Conservation (phyloP, 2,113 vertebrate genomes). For the Eretmochelys imbricata region DNA sequence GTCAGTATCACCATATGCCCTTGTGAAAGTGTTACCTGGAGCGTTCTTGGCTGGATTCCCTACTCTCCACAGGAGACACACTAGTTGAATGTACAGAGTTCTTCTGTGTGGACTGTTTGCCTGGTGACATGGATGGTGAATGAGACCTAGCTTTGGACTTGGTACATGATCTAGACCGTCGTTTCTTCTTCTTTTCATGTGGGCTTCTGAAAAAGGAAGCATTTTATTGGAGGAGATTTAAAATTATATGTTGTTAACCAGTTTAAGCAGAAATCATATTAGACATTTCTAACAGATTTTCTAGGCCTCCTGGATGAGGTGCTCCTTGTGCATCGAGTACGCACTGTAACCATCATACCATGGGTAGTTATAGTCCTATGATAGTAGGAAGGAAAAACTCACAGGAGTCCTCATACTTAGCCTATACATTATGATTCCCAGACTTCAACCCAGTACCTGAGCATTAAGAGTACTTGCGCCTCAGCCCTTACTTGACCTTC, state of each 20-base stretch:
- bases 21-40: constrained; percentile 81
- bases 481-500: neutral
- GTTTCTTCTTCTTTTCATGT: constrained; percentile 88
- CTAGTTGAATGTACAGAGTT: constrained; percentile 82
- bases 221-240: neutral
- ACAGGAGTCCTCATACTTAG: neutral
- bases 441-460: neutral
- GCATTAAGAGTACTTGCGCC: neutral
- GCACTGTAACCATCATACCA: neutral
- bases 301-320: neutral
- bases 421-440: neutral
- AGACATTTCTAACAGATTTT: neutral
- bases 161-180: constrained; percentile 79
- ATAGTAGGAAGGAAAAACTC: neutral
- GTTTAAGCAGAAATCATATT: neutral
- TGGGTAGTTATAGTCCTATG: rapidly evolving
- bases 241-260: neutral
- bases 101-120: constrained; percentile 78
- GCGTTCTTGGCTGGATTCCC: constrained; percentile 89
- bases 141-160: constrained; percentile 84
- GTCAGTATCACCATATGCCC: neutral
- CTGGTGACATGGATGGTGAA: constrained; percentile 85
- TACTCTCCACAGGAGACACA: constrained; percentile 91
- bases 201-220: constrained; percentile 79
- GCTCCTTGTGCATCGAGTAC: neutral